Evolutionary conservation across 2,888 invertebrate genomes (phyloP).

Genomic region (Campoletis raptor): DNA sequence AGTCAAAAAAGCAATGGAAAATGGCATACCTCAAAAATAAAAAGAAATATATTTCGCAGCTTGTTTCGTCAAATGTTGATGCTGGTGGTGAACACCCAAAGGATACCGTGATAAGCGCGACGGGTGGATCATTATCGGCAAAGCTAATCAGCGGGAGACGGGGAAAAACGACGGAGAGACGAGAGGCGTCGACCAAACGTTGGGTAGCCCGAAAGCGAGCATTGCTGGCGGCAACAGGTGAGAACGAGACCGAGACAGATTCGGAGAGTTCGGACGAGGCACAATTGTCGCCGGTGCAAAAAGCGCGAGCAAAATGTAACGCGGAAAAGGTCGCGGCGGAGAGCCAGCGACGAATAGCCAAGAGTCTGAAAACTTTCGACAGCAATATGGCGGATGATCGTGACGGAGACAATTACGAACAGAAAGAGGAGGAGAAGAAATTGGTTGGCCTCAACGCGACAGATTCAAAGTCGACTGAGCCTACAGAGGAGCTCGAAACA

Average conservation of each 20-base stretch:
- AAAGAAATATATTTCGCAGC: not conserved
- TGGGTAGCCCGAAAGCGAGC: conserved; percentile 83
- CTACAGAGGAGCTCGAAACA: not conserved
- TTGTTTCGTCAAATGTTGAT: not conserved
- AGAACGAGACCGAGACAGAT: conserved; percentile 80
- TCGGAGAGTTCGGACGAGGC: conserved; percentile 78
- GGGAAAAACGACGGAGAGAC: conserved; percentile 77
- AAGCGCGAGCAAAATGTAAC: conserved; percentile 80
- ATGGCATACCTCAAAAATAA: not conserved
- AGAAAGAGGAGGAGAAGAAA: conserved; percentile 16
- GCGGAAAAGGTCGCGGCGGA: conserved; percentile 78
- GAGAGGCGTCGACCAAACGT: conserved; percentile 81
- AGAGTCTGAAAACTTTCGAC: conserved; percentile 8
- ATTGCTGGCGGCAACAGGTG: conserved; percentile 80
- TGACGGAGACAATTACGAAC: not conserved
- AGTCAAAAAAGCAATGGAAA: not conserved
- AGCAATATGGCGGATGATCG: not conserved
- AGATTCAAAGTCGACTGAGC: not conserved
- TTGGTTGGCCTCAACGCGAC: conserved; percentile 19
- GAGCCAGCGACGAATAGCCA: conserved; percentile 64
- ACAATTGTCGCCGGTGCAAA: conserved; percentile 82
- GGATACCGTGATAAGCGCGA: conserved; percentile 51
- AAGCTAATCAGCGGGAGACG: conserved; percentile 71
- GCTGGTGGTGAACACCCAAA: conserved; percentile 29
- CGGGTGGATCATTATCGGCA: not conserved